Conservation (phyloP, 2,113 vertebrate genomes). For the Charina bottae region DNA sequence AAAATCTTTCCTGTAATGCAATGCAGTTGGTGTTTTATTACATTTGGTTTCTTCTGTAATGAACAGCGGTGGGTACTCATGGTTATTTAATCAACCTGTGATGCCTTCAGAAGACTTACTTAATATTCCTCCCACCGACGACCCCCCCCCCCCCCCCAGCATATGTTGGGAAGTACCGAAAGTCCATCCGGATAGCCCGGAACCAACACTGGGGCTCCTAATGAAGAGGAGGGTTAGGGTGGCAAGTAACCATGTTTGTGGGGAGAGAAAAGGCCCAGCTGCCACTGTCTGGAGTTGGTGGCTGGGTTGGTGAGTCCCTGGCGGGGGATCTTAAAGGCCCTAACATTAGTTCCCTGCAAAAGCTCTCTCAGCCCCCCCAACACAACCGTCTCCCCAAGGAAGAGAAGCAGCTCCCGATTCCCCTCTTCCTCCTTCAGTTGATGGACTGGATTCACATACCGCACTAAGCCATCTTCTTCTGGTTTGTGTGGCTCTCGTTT, state of each 20-base stretch:
- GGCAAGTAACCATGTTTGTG: constrained; percentile 64
- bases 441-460: neutral
- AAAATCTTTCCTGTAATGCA: neutral
- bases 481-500: neutral
- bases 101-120: constrained; percentile 67
- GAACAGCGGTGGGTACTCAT: constrained; percentile 66
- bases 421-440: neutral
- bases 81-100: constrained; percentile 72
- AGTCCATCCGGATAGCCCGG: constrained; percentile 62
- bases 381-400: neutral
- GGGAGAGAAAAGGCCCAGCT: neutral
- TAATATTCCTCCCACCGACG: constrained; percentile 54
- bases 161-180: constrained; percentile 75
- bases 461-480: neutral
- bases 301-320: neutral
- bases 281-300: neutral
- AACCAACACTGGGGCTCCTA: constrained; percentile 73
- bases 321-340: neutral
- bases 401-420: neutral
- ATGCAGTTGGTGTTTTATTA: neutral
- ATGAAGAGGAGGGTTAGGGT: constrained; percentile 70
- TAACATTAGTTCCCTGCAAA: neutral
- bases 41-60: constrained; percentile 53
- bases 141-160: constrained; percentile 32
- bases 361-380: neutral